Evolutionary conservation across 2,113 vertebrate species (phyloP).

Genomic region (Daboia siamensis): DNA sequence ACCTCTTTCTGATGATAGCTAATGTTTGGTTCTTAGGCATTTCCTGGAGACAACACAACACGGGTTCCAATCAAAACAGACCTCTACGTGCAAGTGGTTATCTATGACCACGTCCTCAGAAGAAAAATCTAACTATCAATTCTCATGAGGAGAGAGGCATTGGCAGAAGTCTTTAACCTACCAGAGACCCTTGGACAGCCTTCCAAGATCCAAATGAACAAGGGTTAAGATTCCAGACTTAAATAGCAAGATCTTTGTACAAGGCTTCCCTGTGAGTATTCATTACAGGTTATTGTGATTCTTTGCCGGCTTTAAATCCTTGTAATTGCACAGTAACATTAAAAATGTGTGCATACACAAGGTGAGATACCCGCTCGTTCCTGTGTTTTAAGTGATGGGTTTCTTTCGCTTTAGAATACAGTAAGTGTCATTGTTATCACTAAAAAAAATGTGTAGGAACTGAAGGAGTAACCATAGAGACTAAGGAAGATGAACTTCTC

Average conservation of each 20-base stretch:
- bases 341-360: background rate
- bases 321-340: background rate
- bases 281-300: background rate
- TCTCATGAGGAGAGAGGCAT: constrained; percentile 15
- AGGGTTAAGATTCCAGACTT: background rate
- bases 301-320: background rate
- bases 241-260: background rate
- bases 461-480: background rate
- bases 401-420: background rate
- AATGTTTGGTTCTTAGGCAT: constrained; percentile 65
- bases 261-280: background rate
- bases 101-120: constrained; percentile 79
- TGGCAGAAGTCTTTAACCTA: constrained; percentile 24
- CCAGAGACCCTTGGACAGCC: background rate
- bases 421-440: background rate
- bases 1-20: background rate
- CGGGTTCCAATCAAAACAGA: constrained; percentile 70
- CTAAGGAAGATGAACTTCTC: too few relatives aligned
- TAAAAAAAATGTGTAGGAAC: background rate
- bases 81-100: constrained; percentile 77
- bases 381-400: background rate
- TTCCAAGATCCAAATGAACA: background rate
- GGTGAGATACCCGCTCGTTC: background rate
- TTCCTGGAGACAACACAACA: constrained; percentile 72
- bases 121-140: constrained; percentile 60